Conservation (phyloP, 1,140 invertebrate genomes). For the Apolygus lucorum region DNA sequence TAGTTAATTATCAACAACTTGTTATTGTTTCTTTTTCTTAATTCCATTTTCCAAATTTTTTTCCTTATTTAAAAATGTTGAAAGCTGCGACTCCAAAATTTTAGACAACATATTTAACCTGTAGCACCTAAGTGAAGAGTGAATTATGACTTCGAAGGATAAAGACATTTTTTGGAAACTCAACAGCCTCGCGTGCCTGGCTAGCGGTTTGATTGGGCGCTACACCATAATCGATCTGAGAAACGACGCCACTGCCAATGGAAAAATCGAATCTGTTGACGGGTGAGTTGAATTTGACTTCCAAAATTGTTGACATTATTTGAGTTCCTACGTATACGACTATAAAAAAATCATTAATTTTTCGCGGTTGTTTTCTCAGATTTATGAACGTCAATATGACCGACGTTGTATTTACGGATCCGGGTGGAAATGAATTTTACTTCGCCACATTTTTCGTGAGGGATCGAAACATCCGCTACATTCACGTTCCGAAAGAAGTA, state of each 20-base stretch:
- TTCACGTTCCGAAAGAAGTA: constrained; percentile 27
- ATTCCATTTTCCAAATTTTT: no score
- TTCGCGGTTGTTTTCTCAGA: constrained; percentile 23
- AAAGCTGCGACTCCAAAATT: no score
- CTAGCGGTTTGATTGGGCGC: constrained; percentile 52
- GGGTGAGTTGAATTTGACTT: constrained; percentile 43
- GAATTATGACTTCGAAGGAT: no score
- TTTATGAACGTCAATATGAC: constrained; percentile 24
- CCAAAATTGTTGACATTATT: no score
- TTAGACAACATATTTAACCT: no score
- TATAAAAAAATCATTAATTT: no score
- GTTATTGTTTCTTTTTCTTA: no score
- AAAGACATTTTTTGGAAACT: constrained; percentile 16
- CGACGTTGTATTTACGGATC: constrained; percentile 24
- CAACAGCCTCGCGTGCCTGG: constrained; percentile 50
- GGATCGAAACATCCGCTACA: constrained; percentile 24
- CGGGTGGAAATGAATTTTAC: constrained; percentile 26
- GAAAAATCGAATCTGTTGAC: constrained; percentile 48
- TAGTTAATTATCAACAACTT: no score
- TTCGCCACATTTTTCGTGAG: constrained; percentile 20
- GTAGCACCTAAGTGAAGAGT: no score
- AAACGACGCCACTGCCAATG: constrained; percentile 52
- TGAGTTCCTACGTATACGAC: no score
- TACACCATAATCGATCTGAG: constrained; percentile 55
- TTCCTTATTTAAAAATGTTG: no score